Evolutionary conservation across 2,797 vertebrate genomes (phyloP).

Genomic region (Spatula clypeata): DNA sequence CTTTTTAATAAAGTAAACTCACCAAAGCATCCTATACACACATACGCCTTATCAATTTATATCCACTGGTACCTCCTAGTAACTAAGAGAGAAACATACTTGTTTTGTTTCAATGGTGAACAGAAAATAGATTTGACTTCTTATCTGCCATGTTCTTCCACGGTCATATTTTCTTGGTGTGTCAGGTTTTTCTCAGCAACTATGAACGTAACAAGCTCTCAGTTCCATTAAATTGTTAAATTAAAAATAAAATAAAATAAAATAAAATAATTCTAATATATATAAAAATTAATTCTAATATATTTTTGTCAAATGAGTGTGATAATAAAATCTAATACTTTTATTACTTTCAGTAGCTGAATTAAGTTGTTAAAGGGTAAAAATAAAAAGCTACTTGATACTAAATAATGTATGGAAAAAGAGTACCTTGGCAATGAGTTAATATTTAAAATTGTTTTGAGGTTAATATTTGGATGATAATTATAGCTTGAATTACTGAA

Average conservation of each 20-base stretch:
- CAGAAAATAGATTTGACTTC: neutral
- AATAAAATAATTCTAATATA: neutral
- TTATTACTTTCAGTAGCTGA: neutral
- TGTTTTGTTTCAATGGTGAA: neutral
- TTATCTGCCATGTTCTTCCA: neutral
- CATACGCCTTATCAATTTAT: fast-evolving
- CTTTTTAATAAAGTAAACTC: fast-evolving
- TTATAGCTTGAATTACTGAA: slow-evolving; percentile 6
- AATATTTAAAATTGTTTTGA: slow-evolving; percentile 32
- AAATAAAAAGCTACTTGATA: neutral
- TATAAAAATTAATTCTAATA: neutral
- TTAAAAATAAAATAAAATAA: neutral
- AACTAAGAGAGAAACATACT: neutral
- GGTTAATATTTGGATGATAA: slow-evolving; percentile 6
- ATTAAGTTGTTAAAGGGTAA: neutral
- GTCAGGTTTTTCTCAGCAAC: neutral
- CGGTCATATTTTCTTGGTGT: neutral
- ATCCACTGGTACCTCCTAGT: neutral
- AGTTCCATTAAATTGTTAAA: neutral
- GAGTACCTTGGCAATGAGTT: neutral
- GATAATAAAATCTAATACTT: neutral
- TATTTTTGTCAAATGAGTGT: neutral
- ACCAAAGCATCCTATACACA: fast-evolving
- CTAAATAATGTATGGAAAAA: neutral
- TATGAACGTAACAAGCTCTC: neutral